Evolutionary conservation across 1,140 invertebrate species (phyloP).

Genomic region (Oncopeltus fasciatus): DNA sequence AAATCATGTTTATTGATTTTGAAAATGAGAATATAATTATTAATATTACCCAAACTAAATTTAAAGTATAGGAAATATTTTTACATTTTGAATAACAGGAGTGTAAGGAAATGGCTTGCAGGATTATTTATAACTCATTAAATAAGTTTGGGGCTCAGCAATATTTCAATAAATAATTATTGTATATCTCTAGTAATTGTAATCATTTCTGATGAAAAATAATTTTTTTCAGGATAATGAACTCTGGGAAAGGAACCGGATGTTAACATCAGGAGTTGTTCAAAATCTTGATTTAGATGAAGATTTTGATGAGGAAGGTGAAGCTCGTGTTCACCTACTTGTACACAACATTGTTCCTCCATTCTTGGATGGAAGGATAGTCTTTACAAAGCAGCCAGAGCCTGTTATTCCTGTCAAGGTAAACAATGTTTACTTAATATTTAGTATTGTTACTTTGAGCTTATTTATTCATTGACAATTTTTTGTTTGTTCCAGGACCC

Average conservation of each 20-base stretch:
- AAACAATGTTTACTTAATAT: background rate
- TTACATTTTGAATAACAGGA: no score
- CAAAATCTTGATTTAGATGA: conserved; percentile 78
- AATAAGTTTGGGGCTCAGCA: no score
- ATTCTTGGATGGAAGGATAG: conserved; percentile 94
- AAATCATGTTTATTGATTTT: no score
- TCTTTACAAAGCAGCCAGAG: conserved; percentile 98
- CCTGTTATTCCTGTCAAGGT: conserved; percentile 77
- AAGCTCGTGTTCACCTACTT: conserved; percentile 86
- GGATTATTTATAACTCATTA: no score
- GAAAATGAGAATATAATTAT: no score
- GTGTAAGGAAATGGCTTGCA: no score
- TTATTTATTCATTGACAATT: background rate
- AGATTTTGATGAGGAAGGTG: conserved; percentile 82
- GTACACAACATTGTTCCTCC: conserved; percentile 98
- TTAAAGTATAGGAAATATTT: no score
- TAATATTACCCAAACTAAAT: no score
- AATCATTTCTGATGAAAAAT: no score
- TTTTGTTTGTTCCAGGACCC: conserved; percentile 56
- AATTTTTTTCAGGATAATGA: conserved; percentile 79
- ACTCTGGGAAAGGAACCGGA: conserved; percentile 95
- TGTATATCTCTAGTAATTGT: no score
- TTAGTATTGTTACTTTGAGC: background rate
- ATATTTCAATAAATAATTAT: no score
- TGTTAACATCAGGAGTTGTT: conserved; percentile 92